Evolutionary conservation across 2,113 vertebrate species (phyloP).

Genomic region (Elanus axillaris): DNA sequence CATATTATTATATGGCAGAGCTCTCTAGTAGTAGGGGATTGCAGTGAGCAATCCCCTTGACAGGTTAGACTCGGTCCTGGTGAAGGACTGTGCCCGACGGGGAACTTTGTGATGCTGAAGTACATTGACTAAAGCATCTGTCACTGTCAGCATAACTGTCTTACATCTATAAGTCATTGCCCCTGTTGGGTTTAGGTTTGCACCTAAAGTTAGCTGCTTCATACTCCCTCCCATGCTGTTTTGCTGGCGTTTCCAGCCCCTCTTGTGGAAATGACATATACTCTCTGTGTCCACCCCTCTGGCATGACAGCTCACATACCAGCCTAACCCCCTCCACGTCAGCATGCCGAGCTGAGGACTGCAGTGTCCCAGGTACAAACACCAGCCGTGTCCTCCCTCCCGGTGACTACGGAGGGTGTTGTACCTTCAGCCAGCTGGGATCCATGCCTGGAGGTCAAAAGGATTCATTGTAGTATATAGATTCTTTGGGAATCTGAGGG

Average conservation of each 20-base stretch:
- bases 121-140: background rate
- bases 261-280: background rate
- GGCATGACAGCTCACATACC: background rate
- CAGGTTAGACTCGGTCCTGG: background rate
- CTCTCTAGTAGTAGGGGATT: background rate
- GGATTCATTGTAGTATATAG: background rate
- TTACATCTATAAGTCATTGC: background rate
- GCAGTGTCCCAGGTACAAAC: background rate
- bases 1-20: background rate
- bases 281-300: accelerated
- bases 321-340: background rate
- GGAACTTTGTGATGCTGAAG: background rate
- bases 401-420: accelerated
- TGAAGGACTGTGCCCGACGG: accelerated
- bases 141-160: background rate
- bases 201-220: background rate
- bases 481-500: background rate
- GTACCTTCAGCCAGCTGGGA: background rate
- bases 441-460: background rate
- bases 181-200: background rate
- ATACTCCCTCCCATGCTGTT: background rate
- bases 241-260: background rate
- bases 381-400: background rate
- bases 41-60: background rate
- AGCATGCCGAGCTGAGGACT: accelerated